phyloP scores from a whole-genome alignment of 2,113 vertebrate genomes.

The Neogale vison region DNA sequence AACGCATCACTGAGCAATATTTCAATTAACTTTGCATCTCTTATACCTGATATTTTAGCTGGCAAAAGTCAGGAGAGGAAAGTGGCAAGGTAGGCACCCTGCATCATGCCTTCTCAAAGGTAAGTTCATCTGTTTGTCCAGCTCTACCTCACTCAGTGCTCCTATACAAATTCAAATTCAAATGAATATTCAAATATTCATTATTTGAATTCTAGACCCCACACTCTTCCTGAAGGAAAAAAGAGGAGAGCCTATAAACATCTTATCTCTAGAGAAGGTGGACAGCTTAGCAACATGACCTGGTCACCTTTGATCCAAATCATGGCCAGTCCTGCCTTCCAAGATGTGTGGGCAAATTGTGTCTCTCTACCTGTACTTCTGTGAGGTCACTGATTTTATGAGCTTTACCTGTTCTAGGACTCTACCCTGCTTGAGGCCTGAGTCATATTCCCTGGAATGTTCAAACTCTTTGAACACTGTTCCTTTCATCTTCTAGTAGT shows the following conservation, averaged over 20 bases:
- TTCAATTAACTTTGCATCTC: not conserved
- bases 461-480: not conserved
- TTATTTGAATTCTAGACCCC: not conserved
- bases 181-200: too few relatives aligned
- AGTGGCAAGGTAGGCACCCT: not conserved
- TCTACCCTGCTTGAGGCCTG: not conserved
- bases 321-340: not conserved
- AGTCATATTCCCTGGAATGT: conserved; percentile 33
- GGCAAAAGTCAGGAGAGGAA: not conserved
- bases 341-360: not conserved
- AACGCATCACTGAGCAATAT: not conserved
- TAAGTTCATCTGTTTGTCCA: not conserved
- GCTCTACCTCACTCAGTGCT: not conserved
- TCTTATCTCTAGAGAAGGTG: not conserved
- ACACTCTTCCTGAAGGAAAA: not conserved
- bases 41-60: conserved; percentile 3
- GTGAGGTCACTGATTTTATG: conserved; percentile 47
- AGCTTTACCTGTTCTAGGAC: not conserved
- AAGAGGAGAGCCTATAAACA: not conserved
- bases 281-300: not conserved
- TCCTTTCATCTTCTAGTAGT: not conserved
- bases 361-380: not conserved
- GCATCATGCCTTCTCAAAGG: not conserved
- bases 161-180: too few relatives aligned
- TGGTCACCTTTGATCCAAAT: not conserved